Conservation (phyloP, 1,140 invertebrate species). For the Coboldia fuscipes region DNA sequence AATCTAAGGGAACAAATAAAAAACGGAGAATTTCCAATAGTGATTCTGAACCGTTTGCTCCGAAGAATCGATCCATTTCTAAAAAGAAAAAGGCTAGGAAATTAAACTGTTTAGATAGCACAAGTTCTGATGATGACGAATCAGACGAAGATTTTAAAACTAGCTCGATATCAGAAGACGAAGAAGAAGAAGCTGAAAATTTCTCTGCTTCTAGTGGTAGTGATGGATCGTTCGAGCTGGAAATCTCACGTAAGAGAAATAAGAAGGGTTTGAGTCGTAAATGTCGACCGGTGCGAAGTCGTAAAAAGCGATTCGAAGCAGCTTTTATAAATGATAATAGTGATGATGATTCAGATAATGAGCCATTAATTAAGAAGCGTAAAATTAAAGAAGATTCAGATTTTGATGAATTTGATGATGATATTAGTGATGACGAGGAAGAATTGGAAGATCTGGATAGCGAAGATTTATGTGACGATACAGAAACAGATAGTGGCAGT, state of each 20-base stretch:
- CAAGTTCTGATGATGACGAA: constrained; percentile 53
- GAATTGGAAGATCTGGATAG: constrained; percentile 33
- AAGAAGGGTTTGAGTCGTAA: constrained; percentile 4
- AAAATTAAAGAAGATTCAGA: constrained; percentile 14
- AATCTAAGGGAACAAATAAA: not conserved
- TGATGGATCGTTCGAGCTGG: constrained; percentile 15
- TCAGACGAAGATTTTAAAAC: constrained; percentile 74
- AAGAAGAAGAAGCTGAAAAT: constrained; percentile 12
- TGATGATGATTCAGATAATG: constrained; percentile 11
- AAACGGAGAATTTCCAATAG: constrained; percentile 1
- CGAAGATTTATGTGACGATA: constrained; percentile 25
- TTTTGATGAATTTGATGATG: constrained; percentile 27
- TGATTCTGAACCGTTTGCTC: constrained; percentile 8
- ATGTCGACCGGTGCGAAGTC: constrained; percentile 11
- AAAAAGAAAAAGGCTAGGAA: constrained; percentile 44
- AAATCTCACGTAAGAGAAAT: constrained; percentile 10
- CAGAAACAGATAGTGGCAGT: constrained; percentile 13
- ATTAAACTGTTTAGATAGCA: constrained; percentile 59
- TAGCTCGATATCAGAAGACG: constrained; percentile 14
- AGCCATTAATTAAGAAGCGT: constrained; percentile 5
- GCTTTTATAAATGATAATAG: constrained; percentile 18
- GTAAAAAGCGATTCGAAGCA: constrained; percentile 15
- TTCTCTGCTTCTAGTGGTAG: constrained; percentile 13
- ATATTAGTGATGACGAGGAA: constrained; percentile 33
- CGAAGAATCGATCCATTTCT: constrained; percentile 13